A percentile compares a stretch with the other conserved stretches of the same genome.
Evolutionary conservation across 1,140 invertebrate species (phyloP).

Genomic region (Megalonaias nervosa): DNA sequence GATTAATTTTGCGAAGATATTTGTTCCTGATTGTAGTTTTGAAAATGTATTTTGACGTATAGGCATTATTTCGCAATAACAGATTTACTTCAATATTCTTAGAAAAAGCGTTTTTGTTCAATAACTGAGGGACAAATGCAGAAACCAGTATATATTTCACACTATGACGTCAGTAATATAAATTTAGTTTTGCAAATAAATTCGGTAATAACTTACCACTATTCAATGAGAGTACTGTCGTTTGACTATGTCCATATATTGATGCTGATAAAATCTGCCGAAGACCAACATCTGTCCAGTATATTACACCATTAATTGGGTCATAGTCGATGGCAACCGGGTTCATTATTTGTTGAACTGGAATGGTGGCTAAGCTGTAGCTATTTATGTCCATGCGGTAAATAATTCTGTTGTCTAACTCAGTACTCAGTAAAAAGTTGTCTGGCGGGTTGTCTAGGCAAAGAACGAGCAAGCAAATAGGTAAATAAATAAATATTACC

Average conservation of each 20-base stretch:
- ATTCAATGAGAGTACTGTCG: conserved; percentile 26
- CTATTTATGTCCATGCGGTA: conserved; percentile 52
- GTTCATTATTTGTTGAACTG: conserved; percentile 42
- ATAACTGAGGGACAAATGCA: too few species aligned
- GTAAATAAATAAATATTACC: too few species aligned
- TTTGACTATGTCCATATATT: conserved; percentile 78
- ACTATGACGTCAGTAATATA: too few species aligned
- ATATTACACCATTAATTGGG: conserved; percentile 84
- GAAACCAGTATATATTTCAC: too few species aligned
- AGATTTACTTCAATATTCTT: too few species aligned
- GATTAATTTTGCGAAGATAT: too few species aligned
- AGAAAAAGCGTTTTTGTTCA: too few species aligned
- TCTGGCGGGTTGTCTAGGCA: conserved; percentile 86
- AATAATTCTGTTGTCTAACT: conserved; percentile 38
- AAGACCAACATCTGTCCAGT: conserved; percentile 91
- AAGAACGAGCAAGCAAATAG: too few species aligned
- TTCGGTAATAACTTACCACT: conserved; percentile 2
- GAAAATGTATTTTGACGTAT: too few species aligned
- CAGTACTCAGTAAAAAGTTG: conserved; percentile 52
- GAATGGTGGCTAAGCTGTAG: conserved; percentile 48
- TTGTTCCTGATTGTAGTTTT: too few species aligned
- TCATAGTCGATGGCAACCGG: conserved; percentile 93
- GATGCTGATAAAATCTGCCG: conserved; percentile 81
- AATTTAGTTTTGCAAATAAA: background rate
- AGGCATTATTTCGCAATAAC: too few species aligned